These are phyloP conservation scores for Nomada goodeniana DNA, from an alignment of 2,888 invertebrate genomes.

Conservation along the genomic window DNA sequence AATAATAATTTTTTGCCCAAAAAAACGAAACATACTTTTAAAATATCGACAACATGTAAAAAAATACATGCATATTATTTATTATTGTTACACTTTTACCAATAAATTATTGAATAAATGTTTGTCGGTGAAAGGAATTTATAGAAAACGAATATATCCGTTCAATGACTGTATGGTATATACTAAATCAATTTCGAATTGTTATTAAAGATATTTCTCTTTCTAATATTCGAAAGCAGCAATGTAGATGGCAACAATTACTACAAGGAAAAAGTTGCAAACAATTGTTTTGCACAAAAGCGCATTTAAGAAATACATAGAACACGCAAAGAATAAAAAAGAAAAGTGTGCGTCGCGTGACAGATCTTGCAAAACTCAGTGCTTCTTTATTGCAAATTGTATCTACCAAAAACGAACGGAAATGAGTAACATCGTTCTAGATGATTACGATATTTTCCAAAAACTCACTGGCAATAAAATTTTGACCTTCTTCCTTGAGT, in stretches of 20 bases:
- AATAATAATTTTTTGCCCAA: too few species aligned
- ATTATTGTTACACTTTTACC: background rate
- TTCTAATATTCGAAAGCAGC: constrained; percentile 34
- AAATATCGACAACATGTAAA: too few species aligned
- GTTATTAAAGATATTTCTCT: background rate
- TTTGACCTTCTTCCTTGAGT: constrained; percentile 93
- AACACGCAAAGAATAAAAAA: constrained; percentile 21
- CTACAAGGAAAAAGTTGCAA: constrained; percentile 27
- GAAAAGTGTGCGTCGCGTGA: constrained; percentile 32
- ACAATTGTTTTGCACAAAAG: constrained; percentile 36
- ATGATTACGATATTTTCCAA: background rate
- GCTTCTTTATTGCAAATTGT: background rate
- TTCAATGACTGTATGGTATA: background rate
- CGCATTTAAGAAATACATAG: constrained; percentile 4
- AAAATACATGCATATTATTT: background rate
- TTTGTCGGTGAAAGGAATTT: background rate
- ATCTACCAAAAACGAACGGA: background rate
- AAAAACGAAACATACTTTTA: background rate
- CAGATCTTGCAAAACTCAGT: background rate
- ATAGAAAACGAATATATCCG: background rate
- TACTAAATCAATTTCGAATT: background rate
- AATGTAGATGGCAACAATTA: constrained; percentile 62
- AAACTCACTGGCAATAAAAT: constrained; percentile 93
- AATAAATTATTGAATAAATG: background rate
- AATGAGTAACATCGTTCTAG: background rate